Conservation (phyloP, 2,113 vertebrate species). For the Pelobates fuscus region DNA sequence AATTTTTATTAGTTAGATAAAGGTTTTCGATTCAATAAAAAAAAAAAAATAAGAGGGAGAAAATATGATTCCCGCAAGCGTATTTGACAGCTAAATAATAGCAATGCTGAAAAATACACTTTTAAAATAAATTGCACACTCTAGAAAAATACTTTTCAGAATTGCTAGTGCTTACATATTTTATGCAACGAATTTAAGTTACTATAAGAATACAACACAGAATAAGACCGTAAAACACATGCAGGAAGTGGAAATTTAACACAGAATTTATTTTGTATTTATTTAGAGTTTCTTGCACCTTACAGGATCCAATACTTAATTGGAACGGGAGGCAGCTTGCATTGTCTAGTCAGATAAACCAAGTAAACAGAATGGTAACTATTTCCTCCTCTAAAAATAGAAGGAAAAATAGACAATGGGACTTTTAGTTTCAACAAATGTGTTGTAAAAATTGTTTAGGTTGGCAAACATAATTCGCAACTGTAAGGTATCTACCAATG, state of each 20-base stretch:
- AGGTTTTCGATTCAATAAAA: no score
- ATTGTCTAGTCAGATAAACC: conserved; percentile 36
- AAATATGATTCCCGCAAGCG: neutral
- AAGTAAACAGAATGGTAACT: neutral
- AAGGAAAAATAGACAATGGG: conserved; percentile 2
- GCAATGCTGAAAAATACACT: neutral
- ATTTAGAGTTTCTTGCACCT: conserved; percentile 20
- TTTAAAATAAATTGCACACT: neutral
- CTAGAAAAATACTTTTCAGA: no score
- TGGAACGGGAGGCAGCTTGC: conserved; percentile 26
- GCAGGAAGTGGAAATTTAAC: neutral
- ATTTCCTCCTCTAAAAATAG: conserved; percentile 27
- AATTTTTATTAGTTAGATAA: neutral
- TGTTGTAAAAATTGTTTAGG: neutral
- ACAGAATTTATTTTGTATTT: neutral
- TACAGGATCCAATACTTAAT: conserved; percentile 25
- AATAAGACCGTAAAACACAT: conserved; percentile 2
- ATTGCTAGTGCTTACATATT: no score
- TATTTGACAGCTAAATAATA: neutral
- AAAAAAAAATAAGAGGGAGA: conserved; percentile 48
- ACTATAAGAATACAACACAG: neutral
- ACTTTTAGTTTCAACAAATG: neutral
- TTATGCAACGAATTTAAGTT: neutral
- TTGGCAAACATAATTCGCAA: no score
- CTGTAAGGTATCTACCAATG: neutral